Conservation (phyloP, 1,140 invertebrate genomes). For the Episyrphus balteatus region DNA sequence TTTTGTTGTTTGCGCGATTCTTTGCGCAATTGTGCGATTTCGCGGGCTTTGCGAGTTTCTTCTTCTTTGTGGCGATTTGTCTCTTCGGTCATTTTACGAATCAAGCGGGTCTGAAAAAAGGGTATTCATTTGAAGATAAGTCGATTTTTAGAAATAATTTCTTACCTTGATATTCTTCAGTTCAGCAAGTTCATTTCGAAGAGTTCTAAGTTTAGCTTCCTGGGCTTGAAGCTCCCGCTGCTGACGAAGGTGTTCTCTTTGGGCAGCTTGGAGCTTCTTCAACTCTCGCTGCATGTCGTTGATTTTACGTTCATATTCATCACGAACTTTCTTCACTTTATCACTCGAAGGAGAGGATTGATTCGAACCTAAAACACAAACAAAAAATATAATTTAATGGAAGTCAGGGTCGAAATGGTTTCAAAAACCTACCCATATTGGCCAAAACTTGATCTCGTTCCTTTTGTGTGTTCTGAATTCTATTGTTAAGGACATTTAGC, state of each 20-base stretch:
- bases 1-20: constrained; percentile 80
- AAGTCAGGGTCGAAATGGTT: background rate
- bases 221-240: constrained; percentile 72
- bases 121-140: background rate
- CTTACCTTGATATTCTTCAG: constrained; percentile 76
- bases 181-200: constrained; percentile 70
- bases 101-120: constrained; percentile 61
- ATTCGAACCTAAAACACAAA: constrained; percentile 10
- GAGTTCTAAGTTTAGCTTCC: constrained; percentile 65
- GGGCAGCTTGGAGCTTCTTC: constrained; percentile 74
- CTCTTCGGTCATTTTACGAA: constrained; percentile 92
- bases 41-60: constrained; percentile 53
- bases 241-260: constrained; percentile 79
- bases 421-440: constrained; percentile 19
- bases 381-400: background rate
- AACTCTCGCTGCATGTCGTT: constrained; percentile 76
- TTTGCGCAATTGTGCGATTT: constrained; percentile 83
- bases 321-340: constrained; percentile 73
- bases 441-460: constrained; percentile 89
- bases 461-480: constrained; percentile 80
- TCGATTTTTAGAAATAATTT: background rate
- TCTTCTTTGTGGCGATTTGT: constrained; percentile 69
- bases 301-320: constrained; percentile 85
- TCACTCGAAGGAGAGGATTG: constrained; percentile 46
- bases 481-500: constrained; percentile 71